phyloP scores from a whole-genome alignment of 2,888 invertebrate species.

The Venusia cambrica region DNA sequence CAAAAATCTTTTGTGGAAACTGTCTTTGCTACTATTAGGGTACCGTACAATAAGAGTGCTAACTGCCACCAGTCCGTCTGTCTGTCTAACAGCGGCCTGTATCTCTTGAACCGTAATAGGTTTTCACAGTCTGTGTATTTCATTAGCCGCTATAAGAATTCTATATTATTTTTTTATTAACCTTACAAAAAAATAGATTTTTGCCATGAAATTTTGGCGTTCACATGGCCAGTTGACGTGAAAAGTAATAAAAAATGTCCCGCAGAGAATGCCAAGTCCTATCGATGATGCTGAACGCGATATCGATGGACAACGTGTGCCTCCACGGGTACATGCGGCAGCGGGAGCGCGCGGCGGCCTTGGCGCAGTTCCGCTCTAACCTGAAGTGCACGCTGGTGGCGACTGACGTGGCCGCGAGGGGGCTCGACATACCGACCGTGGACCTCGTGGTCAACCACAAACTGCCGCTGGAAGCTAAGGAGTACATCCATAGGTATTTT shows the following conservation, averaged over 20 bases:
- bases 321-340: conserved; percentile 97
- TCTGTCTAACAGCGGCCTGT: no score
- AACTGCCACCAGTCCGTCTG: no score
- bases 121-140: no score
- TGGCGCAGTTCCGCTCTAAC: conserved; percentile 95
- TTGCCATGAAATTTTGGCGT: no score
- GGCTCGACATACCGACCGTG: conserved; percentile 97
- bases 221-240: no score
- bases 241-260: no score
- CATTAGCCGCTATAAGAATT: no score
- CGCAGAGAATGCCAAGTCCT: conserved; percentile 93
- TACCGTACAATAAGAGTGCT: no score
- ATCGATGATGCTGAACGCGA: conserved; percentile 92
- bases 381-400: conserved; percentile 94
- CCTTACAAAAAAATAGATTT: no score
- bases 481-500: conserved; percentile 95
- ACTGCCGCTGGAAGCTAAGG: conserved; percentile 93
- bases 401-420: conserved; percentile 98
- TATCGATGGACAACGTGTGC: conserved; percentile 94
- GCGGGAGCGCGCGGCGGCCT: conserved; percentile 89
- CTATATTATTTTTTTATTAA: conserved; percentile 44
- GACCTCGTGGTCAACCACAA: conserved; percentile 97
- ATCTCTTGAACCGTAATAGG: no score
- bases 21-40: no score
- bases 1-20: no score